A percentile compares a stretch with the other conserved stretches of the same genome.
Evolutionary conservation across 1,140 invertebrate species (phyloP).

Genomic region (Trialeurodes vaporariorum): DNA sequence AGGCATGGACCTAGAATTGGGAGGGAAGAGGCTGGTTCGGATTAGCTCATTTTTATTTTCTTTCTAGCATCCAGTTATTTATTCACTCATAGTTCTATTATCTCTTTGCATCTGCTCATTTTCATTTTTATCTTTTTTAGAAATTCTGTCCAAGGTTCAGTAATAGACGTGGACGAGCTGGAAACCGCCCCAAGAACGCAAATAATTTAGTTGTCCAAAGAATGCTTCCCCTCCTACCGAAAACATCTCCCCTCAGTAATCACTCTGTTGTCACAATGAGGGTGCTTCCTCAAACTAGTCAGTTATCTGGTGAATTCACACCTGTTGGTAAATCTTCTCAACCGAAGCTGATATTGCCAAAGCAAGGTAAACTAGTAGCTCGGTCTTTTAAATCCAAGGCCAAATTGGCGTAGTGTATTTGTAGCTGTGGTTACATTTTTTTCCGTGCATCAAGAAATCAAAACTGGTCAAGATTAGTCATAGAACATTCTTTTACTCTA

Average conservation of each 20-base stretch:
- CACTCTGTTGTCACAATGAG: neutral
- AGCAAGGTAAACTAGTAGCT: no score
- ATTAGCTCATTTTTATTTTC: no score
- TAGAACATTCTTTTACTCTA: no score
- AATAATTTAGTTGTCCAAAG: conserved; percentile 46
- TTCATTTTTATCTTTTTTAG: conserved; percentile 14
- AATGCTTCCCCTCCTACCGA: conserved; percentile 40
- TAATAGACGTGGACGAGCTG: conserved; percentile 26
- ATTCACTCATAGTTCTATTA: neutral
- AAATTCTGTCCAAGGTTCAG: conserved; percentile 18
- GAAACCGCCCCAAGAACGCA: conserved; percentile 28
- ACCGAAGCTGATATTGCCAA: neutral
- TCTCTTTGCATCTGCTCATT: neutral
- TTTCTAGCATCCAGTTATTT: no score
- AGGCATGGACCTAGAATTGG: no score
- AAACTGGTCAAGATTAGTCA: no score
- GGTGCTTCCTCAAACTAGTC: conserved; percentile 10
- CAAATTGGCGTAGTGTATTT: no score
- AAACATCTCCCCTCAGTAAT: conserved; percentile 24
- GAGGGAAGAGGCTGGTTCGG: no score
- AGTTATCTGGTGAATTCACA: conserved; percentile 16
- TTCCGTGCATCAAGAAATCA: no score
- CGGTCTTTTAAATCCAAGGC: no score
- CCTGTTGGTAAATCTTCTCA: conserved; percentile 5
- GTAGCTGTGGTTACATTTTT: no score